phyloP scores from a whole-genome alignment of 2,797 vertebrate genomes.

The Anas flavirostris region DNA sequence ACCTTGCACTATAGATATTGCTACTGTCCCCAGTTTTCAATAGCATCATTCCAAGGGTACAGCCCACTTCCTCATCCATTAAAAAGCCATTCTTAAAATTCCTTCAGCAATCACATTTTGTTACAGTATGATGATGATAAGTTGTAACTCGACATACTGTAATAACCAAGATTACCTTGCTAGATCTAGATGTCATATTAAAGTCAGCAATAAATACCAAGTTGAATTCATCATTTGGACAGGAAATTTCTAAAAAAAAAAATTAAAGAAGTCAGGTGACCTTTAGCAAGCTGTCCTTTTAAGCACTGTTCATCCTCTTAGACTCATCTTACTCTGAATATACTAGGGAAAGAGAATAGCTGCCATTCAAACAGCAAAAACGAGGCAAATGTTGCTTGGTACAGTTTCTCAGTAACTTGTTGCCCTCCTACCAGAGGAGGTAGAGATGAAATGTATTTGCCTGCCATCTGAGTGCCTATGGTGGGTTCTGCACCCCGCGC shows the following conservation, averaged over 20 bases:
- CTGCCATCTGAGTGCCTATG: neutral
- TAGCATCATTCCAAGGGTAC: neutral
- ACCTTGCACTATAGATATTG: constrained; percentile 1
- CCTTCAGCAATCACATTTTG: constrained; percentile 12
- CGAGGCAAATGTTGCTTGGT: neutral
- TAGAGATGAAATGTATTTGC: neutral
- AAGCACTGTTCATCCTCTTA: neutral
- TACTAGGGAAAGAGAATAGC: neutral
- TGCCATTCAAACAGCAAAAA: neutral
- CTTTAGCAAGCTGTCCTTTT: neutral
- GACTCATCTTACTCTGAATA: neutral
- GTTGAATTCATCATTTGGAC: constrained; percentile 52
- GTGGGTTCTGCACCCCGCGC: neutral
- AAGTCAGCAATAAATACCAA: constrained; percentile 56
- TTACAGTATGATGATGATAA: constrained; percentile 50
- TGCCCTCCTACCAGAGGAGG: neutral
- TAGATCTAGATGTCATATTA: constrained; percentile 38
- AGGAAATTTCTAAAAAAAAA: constrained; percentile 22
- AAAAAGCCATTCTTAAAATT: constrained; percentile 34
- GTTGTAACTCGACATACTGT: constrained; percentile 29
- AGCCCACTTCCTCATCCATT: neutral
- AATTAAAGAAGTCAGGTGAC: neutral
- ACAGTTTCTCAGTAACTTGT: neutral
- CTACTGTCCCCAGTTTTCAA: neutral
- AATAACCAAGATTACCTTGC: constrained; percentile 56